Conservation (phyloP, 2,113 vertebrate species). For the Phycodurus eques region DNA sequence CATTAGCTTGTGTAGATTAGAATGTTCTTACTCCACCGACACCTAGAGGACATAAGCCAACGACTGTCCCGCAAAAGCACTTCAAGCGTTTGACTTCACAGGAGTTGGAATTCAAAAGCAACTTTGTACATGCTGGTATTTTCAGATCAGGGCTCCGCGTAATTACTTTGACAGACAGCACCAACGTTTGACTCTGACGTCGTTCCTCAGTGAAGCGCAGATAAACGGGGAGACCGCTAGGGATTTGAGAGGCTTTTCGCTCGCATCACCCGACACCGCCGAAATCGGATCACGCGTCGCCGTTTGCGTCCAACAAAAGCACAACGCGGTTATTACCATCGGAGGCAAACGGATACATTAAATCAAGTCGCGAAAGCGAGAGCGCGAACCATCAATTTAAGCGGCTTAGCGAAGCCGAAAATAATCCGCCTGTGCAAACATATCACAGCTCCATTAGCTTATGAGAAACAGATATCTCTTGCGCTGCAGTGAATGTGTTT, state of each 20-base stretch:
- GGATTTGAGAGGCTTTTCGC: neutral
- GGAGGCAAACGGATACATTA: neutral
- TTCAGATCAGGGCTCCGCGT: neutral
- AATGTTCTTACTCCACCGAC: too few relatives aligned
- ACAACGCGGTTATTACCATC: neutral
- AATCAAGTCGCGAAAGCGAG: neutral
- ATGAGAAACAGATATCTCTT: neutral
- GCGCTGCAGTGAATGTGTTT: neutral
- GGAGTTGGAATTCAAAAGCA: neutral
- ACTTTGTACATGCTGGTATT: neutral
- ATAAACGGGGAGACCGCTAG: neutral
- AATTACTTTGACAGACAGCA: constrained; percentile 1
- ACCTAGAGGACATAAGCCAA: too few relatives aligned
- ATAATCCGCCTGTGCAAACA: constrained; percentile 3
- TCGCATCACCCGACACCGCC: neutral
- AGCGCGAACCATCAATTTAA: neutral
- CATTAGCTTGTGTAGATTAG: too few relatives aligned
- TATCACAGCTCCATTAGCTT: neutral
- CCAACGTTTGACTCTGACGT: neutral
- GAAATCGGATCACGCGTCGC: neutral
- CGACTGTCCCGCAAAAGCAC: neutral
- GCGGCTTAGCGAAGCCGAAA: neutral
- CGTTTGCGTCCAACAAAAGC: neutral
- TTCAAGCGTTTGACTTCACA: neutral
- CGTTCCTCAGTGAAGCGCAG: neutral